phyloP scores from a whole-genome alignment of 2,888 invertebrate species.

The Rotaria sp. region DNA sequence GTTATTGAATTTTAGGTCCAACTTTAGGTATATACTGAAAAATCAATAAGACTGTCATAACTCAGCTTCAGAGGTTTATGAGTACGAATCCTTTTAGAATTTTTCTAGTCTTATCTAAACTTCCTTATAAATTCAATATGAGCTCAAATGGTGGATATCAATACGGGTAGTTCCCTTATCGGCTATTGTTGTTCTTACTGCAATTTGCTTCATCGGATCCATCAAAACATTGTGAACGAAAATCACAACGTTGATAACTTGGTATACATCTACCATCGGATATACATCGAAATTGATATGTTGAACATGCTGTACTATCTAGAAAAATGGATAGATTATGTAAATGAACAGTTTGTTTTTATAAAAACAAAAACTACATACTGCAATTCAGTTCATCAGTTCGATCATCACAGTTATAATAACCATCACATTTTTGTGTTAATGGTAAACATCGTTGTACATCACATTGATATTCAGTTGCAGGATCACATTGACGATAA shows the following conservation, averaged over 20 bases:
- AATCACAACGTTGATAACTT: conserved; percentile 85
- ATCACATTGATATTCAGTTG: conserved; percentile 18
- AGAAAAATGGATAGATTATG: neutral
- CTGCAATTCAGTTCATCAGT: conserved; percentile 65
- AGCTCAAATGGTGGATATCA: no score
- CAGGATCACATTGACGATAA: conserved; percentile 12
- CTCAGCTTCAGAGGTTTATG: no score
- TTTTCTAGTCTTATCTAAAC: no score
- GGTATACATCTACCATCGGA: conserved; percentile 63
- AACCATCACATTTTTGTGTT: conserved; percentile 20
- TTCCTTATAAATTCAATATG: no score
- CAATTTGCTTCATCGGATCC: conserved; percentile 70
- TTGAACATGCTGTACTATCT: conserved; percentile 45
- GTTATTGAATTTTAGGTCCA: no score
- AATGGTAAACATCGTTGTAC: conserved; percentile 28
- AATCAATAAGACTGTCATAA: no score
- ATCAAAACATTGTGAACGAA: conserved; percentile 81
- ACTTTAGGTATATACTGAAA: no score
- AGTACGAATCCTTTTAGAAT: no score
- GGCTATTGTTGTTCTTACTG: conserved; percentile 15
- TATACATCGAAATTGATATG: conserved; percentile 49
- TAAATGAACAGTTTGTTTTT: no score
- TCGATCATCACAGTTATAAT: conserved; percentile 78
- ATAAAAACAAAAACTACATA: neutral
- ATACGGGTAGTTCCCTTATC: no score